A percentile compares a stretch with the other conserved stretches of the same genome.
Evolutionary conservation across 1,140 invertebrate species (phyloP).

Genomic region (Leguminivora glycinivorella): DNA sequence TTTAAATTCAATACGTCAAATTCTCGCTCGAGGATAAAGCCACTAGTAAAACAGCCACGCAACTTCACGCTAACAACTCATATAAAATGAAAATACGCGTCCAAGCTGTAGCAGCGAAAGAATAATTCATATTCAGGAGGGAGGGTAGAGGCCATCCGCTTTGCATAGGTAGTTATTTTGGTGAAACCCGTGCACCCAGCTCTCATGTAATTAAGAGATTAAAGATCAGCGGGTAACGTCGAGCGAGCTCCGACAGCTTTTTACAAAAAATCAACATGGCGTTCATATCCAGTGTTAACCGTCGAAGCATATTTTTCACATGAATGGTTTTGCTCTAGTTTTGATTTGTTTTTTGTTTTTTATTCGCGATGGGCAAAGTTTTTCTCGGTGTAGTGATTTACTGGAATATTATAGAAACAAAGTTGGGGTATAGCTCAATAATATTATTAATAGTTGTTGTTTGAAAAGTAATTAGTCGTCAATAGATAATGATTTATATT

Average conservation of each 20-base stretch:
- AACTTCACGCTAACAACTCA: slow-evolving; percentile 35
- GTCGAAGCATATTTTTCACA: neutral
- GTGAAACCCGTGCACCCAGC: slow-evolving; percentile 44
- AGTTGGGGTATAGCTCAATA: neutral
- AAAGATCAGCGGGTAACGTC: slow-evolving; percentile 47
- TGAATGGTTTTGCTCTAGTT: slow-evolving; percentile 2
- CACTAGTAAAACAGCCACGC: slow-evolving; percentile 32
- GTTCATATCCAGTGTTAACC: slow-evolving; percentile 10
- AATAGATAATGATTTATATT: too few species aligned
- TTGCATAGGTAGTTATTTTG: slow-evolving; percentile 50
- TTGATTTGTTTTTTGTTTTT: neutral
- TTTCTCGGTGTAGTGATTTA: slow-evolving; percentile 17
- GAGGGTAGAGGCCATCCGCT: slow-evolving; percentile 44
- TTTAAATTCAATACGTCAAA: neutral
- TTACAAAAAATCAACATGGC: slow-evolving; percentile 30
- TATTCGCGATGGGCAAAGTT: neutral
- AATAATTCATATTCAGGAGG: slow-evolving; percentile 55
- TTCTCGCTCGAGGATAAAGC: neutral
- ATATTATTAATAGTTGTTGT: neutral
- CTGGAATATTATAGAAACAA: slow-evolving; percentile 1
- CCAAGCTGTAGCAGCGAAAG: slow-evolving; percentile 47
- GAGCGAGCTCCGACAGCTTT: slow-evolving; percentile 41
- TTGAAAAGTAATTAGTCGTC: neutral
- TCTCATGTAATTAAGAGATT: slow-evolving; percentile 61
- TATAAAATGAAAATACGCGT: slow-evolving; percentile 50